phyloP scores from a whole-genome alignment of 2,797 vertebrate species.

The Pelodytes ibericus region DNA sequence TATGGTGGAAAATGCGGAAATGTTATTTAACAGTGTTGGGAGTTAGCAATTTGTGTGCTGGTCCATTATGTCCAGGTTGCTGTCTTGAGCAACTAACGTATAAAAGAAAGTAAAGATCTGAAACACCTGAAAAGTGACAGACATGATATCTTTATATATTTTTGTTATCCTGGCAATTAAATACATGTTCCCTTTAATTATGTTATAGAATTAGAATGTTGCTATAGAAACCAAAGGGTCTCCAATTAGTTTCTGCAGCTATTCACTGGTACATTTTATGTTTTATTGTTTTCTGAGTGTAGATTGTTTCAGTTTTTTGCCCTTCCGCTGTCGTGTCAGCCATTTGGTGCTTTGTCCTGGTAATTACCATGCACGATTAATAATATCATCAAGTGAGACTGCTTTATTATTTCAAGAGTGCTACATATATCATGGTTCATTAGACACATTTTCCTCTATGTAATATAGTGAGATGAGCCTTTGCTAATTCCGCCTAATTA shows the following conservation, averaged over 20 bases:
- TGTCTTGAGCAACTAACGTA: too few species aligned
- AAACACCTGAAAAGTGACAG: too few species aligned
- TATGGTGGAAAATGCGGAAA: too few species aligned
- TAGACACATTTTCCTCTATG: neutral
- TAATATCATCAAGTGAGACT: neutral
- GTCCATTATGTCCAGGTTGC: too few species aligned
- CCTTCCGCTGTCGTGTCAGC: neutral
- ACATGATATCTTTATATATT: too few species aligned
- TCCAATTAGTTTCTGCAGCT: neutral
- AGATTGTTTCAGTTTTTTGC: neutral
- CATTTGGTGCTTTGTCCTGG: conserved; percentile 2
- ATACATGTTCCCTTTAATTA: neutral
- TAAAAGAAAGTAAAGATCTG: too few species aligned
- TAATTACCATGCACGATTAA: neutral
- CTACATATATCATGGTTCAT: neutral
- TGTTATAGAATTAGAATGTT: conserved; percentile 9
- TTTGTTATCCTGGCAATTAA: too few species aligned
- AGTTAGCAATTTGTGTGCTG: too few species aligned
- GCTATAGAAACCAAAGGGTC: neutral
- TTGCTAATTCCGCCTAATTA: neutral
- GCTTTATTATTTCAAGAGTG: neutral
- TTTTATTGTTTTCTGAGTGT: neutral
- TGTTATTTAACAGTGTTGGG: too few species aligned
- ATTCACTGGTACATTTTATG: neutral
- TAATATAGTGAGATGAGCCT: neutral